Evolutionary conservation across 2,888 invertebrate species (phyloP).

Genomic region (Tethea ocularis): DNA sequence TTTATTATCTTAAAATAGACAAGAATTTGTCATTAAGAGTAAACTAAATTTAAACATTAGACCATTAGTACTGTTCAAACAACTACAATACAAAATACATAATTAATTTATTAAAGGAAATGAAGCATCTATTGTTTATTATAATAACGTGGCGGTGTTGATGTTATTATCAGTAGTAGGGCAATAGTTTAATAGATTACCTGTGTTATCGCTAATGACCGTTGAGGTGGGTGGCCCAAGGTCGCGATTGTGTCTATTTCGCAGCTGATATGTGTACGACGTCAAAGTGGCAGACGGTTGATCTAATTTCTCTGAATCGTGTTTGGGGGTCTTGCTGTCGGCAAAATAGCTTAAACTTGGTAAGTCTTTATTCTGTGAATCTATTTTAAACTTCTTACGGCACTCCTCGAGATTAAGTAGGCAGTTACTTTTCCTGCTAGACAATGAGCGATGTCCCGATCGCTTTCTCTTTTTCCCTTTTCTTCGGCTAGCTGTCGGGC

Average conservation of each 20-base stretch:
- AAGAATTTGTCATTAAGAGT: conserved; percentile 10
- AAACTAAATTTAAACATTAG: conserved; percentile 6
- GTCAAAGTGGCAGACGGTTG: conserved; percentile 43
- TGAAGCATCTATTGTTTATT: not conserved
- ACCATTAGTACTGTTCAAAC: not conserved
- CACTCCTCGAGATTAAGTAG: conserved; percentile 65
- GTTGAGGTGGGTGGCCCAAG: conserved; percentile 68
- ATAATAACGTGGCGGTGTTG: not conserved
- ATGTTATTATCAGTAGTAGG: conserved; percentile 4
- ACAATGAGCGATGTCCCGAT: conserved; percentile 68
- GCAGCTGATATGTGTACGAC: conserved; percentile 59
- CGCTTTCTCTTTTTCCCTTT: conserved; percentile 79
- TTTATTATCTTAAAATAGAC: conserved; percentile 35
- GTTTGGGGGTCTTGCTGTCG: conserved; percentile 50
- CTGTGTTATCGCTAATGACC: conserved; percentile 67
- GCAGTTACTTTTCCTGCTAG: conserved; percentile 67
- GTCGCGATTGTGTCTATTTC: conserved; percentile 62
- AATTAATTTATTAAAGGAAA: not conserved
- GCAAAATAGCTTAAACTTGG: conserved; percentile 53
- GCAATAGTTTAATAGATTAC: conserved; percentile 44
- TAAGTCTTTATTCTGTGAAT: conserved; percentile 66
- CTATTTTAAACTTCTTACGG: conserved; percentile 82
- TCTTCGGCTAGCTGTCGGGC: conserved; percentile 68
- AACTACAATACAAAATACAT: not conserved
- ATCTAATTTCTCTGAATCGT: conserved; percentile 61